Evolutionary conservation across 2,797 vertebrate genomes (phyloP).

Genomic region (Enteromius paludinosus): DNA sequence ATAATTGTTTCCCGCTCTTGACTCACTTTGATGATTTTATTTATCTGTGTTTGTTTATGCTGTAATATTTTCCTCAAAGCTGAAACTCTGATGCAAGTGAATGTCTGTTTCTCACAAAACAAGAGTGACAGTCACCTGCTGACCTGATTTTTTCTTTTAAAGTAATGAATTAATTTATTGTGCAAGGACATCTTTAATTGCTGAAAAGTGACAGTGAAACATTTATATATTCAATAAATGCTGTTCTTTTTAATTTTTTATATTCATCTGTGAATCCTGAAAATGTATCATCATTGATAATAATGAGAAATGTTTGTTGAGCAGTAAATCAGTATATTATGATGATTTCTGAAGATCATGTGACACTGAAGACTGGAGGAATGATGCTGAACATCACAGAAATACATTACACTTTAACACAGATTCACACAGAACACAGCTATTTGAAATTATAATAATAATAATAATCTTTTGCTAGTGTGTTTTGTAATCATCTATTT

Average conservation of each 20-base stretch:
- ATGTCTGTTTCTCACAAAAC: neutral
- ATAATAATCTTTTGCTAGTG: neutral
- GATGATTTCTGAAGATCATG: neutral
- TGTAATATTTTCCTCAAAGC: slow-evolving; percentile 14
- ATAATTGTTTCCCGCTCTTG: neutral
- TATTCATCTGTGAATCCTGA: neutral
- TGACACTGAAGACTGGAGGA: neutral
- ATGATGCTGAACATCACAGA: neutral
- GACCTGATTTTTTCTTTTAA: neutral
- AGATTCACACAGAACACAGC: neutral
- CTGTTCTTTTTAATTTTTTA: neutral
- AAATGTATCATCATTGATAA: neutral
- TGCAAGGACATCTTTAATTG: neutral
- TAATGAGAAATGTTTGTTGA: neutral
- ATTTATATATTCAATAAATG: neutral
- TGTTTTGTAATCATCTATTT: neutral
- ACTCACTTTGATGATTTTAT: slow-evolving; percentile 5
- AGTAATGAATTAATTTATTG: neutral
- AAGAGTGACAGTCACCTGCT: neutral
- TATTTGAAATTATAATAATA: neutral
- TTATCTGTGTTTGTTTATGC: neutral
- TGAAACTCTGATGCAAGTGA: slow-evolving; percentile 3
- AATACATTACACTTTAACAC: neutral
- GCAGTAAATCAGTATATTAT: neutral
- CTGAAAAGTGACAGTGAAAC: neutral